A percentile compares a stretch with the other conserved stretches of the same genome.
Conservation (phyloP, 2,797 vertebrate species). For the Benthosema pterotum region DNA sequence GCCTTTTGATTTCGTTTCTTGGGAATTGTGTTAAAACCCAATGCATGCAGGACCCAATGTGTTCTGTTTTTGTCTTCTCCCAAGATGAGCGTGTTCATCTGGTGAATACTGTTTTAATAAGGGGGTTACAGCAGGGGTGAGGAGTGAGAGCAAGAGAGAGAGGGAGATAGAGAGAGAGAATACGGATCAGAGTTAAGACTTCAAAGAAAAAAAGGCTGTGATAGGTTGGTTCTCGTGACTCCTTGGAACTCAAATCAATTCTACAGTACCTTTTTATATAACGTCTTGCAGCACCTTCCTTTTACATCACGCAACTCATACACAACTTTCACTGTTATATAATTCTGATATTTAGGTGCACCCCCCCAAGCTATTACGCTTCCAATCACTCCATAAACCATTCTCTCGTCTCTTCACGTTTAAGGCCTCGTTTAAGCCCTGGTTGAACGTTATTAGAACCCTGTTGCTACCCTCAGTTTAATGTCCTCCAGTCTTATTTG, state of each 20-base stretch:
- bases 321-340: constrained; percentile 60
- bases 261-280: constrained; percentile 67
- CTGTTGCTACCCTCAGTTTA: constrained; percentile 49
- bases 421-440: constrained; percentile 77
- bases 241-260: constrained; percentile 51
- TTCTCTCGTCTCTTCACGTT: constrained; percentile 58
- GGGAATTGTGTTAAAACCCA: constrained; percentile 88
- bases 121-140: constrained; percentile 59
- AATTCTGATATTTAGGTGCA: constrained; percentile 46
- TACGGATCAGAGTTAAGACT: constrained; percentile 76
- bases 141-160: not conserved
- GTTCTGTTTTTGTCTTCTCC: constrained; percentile 65
- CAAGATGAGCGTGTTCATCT: constrained; percentile 80
- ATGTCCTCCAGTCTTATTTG: constrained; percentile 31
- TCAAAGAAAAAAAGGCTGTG: constrained; percentile 62
- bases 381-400: constrained; percentile 51
- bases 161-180: constrained; percentile 47
- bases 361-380: constrained; percentile 48
- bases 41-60: constrained; percentile 71
- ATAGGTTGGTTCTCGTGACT: constrained; percentile 40
- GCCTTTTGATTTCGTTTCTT: constrained; percentile 84
- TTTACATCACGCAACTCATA: constrained; percentile 50
- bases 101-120: constrained; percentile 84
- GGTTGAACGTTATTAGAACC: constrained; percentile 52
- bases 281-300: constrained; percentile 64